Evolutionary conservation across 1,140 invertebrate genomes (phyloP).

Genomic region (Ectropis grisescens): DNA sequence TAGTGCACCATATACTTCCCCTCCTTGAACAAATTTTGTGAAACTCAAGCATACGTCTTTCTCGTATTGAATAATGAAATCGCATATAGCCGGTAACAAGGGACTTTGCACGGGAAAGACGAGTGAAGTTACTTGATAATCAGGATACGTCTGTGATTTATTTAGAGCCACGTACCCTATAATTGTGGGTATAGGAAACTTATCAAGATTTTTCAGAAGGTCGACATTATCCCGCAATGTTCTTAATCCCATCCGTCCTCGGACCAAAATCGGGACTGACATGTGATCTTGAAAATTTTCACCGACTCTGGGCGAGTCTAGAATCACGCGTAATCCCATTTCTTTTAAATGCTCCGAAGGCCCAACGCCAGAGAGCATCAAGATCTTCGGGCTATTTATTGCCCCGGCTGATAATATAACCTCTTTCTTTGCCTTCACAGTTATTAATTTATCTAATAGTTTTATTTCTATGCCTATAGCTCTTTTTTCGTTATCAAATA

Average conservation of each 20-base stretch:
- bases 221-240: slow-evolving; percentile 13
- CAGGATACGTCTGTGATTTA: slow-evolving; percentile 12
- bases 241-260: slow-evolving; percentile 37
- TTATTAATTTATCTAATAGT: slow-evolving; percentile 37
- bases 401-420: slow-evolving; percentile 65
- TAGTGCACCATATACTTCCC: slow-evolving; percentile 82
- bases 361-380: slow-evolving; percentile 47
- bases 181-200: slow-evolving; percentile 17
- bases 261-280: slow-evolving; percentile 76
- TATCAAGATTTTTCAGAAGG: slow-evolving; percentile 12
- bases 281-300: slow-evolving; percentile 80
- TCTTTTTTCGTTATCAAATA: slow-evolving; percentile 76
- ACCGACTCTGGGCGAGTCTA: slow-evolving; percentile 77
- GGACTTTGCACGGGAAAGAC: slow-evolving; percentile 38
- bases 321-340: slow-evolving; percentile 51
- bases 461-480: slow-evolving; percentile 34
- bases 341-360: slow-evolving; percentile 31
- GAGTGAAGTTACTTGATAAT: slow-evolving; percentile 15
- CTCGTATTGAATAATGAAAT: slow-evolving; percentile 64
- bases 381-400: slow-evolving; percentile 59
- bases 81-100: slow-evolving; percentile 76
- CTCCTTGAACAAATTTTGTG: slow-evolving; percentile 73
- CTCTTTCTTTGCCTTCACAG: slow-evolving; percentile 49
- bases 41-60: slow-evolving; percentile 33
- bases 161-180: slow-evolving; percentile 12